Evolutionary conservation across 2,797 vertebrate species (phyloP), one percentile per base, ranked within the genome.

Genomic region (Xenentodon cancila): DNA sequence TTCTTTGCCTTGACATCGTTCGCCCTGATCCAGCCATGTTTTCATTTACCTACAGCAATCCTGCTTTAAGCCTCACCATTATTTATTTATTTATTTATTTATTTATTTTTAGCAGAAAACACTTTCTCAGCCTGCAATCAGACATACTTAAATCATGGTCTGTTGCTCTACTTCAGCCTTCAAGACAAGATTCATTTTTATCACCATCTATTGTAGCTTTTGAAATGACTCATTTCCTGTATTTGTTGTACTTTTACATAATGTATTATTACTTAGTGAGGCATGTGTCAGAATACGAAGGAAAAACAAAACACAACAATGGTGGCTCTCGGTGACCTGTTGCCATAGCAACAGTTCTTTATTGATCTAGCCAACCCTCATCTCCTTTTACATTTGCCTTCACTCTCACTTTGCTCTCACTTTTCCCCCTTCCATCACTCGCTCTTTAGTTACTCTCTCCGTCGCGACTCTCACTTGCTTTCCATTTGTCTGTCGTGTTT

Each of bases 331-430:
- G 73, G 84, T 89, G 81, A 91, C 84, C 76, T 76, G 90, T 92
- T 91, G 87, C 87, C 88, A 92, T 91, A 79, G 89, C 71, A 91
- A 91, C 89, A 61, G 66, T 67, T 85, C 78, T 82, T 80, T 88
- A 91, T 90, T 90, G 90, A 91, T 90, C 88, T 78, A 71, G 75
- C 74, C 75, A 80, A 68, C 71, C 74, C 84, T 84, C 79, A 72
- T 87, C 83, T 82, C 71, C 74, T 82, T 84, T 86, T 83, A 84
- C 73, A 81, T 81, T 82, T 32, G 66, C 80, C 77, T 88, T 91
- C 81, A 83, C 80, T 87, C 77, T 77, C 80, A 69, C 74, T 81
- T 84, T 22, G 11, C 69, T 64, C 80, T 71, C 77, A 74, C 76
- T 73, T 71, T 48, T 17, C 45, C 62, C 73, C 49, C 63, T 53